Conservation (phyloP, 2,888 invertebrate species). For the Patella pellucida region DNA sequence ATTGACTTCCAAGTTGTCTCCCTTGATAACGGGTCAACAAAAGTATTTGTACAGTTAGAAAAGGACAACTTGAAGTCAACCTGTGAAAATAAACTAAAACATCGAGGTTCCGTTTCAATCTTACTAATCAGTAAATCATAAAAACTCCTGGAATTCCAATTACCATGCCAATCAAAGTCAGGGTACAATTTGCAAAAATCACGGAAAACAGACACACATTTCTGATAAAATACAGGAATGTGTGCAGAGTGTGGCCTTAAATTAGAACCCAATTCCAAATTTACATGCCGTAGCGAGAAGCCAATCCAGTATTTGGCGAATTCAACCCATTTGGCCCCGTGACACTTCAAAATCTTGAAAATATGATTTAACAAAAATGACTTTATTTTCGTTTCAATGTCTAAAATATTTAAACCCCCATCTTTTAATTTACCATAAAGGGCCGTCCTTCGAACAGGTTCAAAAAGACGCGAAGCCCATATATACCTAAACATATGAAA, state of each 20-base stretch:
- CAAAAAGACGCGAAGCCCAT: neutral
- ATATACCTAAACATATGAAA: conserved; percentile 8
- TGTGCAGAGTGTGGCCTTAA: conserved; percentile 27
- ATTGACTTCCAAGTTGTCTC: neutral
- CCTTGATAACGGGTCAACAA: neutral
- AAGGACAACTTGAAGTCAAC: neutral
- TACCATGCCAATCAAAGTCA: neutral
- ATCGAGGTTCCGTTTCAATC: neutral
- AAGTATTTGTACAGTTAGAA: neutral
- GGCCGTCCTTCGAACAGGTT: conserved; percentile 17
- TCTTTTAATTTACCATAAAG: conserved; percentile 22
- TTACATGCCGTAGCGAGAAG: conserved; percentile 17
- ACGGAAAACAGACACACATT: conserved; percentile 16
- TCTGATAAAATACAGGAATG: conserved; percentile 24
- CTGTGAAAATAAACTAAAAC: neutral
- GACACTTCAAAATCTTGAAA: conserved; percentile 20
- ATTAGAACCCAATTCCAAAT: conserved; percentile 21
- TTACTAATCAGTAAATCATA: conserved; percentile 4
- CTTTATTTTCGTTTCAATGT: conserved; percentile 23
- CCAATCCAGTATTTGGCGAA: conserved; percentile 30
- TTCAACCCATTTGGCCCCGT: conserved; percentile 25
- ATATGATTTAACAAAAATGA: conserved; percentile 24
- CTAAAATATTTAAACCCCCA: conserved; percentile 25
- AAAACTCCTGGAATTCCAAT: neutral
- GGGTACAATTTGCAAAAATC: conserved; percentile 3